Percentiles rank a stretch among this genome's conserved stretches.
Conservation (phyloP, 2,888 invertebrate species). For the Blomia tropicalis region DNA sequence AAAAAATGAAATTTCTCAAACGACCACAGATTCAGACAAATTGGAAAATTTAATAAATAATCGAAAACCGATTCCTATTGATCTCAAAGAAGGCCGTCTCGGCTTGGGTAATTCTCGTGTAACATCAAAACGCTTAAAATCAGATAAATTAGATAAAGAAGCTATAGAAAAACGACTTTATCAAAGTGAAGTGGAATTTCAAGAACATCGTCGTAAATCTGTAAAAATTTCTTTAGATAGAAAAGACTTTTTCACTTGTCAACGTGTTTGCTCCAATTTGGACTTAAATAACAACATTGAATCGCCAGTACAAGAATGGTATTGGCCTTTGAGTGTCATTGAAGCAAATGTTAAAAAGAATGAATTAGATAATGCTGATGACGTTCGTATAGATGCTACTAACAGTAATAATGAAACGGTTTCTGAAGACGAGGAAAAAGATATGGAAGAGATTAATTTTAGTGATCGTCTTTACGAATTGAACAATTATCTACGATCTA, state of each 20-base stretch:
- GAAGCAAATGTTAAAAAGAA: neutral
- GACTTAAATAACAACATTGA: neutral
- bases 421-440: neutral
- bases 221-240: neutral
- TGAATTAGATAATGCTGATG: neutral
- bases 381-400: no score
- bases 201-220: neutral
- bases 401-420: no score
- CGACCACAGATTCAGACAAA: neutral
- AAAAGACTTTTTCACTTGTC: constrained; percentile 5
- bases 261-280: neutral
- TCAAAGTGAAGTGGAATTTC: neutral
- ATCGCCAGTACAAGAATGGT: neutral
- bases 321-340: neutral
- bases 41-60: neutral
- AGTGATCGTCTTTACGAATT: neutral
- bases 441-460: neutral
- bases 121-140: neutral
- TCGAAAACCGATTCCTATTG: constrained; percentile 1
- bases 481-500: neutral
- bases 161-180: neutral
- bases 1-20: neutral
- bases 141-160: neutral
- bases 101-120: neutral
- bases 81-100: neutral